Conservation (phyloP, 2,797 vertebrate genomes). For the Mus caroli region DNA sequence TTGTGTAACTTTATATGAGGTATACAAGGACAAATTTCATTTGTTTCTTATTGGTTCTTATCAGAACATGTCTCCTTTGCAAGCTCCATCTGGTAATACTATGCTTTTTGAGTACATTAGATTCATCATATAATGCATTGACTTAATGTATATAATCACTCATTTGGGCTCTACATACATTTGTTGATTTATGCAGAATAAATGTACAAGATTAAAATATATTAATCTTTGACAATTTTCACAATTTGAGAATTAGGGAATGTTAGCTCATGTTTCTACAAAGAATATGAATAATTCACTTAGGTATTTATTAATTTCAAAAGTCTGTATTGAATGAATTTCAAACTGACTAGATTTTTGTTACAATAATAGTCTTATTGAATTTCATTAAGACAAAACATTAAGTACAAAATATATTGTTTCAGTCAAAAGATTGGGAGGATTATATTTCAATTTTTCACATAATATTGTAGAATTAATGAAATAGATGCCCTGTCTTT, state of each 20-base stretch:
- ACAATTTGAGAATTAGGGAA: neutral
- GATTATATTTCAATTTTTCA: conserved; percentile 38
- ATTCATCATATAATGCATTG: neutral
- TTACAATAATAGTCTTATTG: conserved; percentile 20
- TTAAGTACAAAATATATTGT: conserved; percentile 30
- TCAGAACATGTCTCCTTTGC: neutral
- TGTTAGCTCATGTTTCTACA: neutral
- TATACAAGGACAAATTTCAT: neutral
- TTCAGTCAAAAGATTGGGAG: conserved; percentile 17
- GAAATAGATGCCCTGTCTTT: neutral
- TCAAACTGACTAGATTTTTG: conserved; percentile 28
- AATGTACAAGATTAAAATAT: neutral
- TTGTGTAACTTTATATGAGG: neutral
- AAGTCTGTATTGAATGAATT: neutral
- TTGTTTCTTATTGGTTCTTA: neutral
- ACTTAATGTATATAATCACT: neutral
- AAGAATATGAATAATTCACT: neutral
- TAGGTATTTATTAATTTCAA: conserved; percentile 11
- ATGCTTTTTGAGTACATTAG: neutral
- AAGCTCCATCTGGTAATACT: neutral
- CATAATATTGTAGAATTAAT: neutral
- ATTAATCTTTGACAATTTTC: neutral
- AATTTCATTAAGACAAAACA: conserved; percentile 15
- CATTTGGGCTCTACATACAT: neutral
- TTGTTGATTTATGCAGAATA: neutral